Evolutionary conservation across 2,797 vertebrate genomes (phyloP), one percentile per base, ranked within the genome.

Genomic region (Taeniopygia guttata): DNA sequence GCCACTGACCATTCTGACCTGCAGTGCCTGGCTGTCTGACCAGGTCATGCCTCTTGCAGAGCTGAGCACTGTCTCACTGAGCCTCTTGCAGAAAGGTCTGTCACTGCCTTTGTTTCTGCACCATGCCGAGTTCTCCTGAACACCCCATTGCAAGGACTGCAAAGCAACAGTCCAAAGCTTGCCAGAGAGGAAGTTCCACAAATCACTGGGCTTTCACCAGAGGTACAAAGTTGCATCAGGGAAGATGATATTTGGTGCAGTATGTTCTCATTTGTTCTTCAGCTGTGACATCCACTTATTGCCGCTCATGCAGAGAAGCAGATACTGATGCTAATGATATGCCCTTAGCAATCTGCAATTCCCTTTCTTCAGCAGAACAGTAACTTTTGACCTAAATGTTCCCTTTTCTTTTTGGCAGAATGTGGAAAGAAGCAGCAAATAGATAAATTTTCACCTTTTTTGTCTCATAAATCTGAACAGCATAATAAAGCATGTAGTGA

Each of bases 361-460:
- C 89, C 45, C 34, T 93, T 89, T 87, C 85, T 93, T 93, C 64
- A 56, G 51, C 60, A 74, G 72, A 95, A 82, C 26, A 87, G 79
- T 40, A 89, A 45, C 52, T 72, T 87, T 93, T 85, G 45, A 93
- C 85, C 90, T 43, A 54, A 78, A 79, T 27, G 56, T 90, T 90
- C 70, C 13, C 40, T 55, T 49, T 66, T 63, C 56, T 69, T 73
- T 56, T 46, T 73, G 30, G 25, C 48, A 94, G 84, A 63, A 42
- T 26, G 17, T 76, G 88, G 75, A 52, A 90, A 78, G 59, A 66
- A 79, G 51, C 48, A 74, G n/a, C 16, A 90, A 89, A 90, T 9
- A 51, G 42, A 87, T 58, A 48, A 32, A 84, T 89, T 75, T 91
- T 88, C 69, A 75, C 68, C n/a, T 76, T 73, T 88, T 86, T 66